Evolutionary conservation across 1,140 invertebrate genomes (phyloP).

Genomic region (Bombus ignitus): DNA sequence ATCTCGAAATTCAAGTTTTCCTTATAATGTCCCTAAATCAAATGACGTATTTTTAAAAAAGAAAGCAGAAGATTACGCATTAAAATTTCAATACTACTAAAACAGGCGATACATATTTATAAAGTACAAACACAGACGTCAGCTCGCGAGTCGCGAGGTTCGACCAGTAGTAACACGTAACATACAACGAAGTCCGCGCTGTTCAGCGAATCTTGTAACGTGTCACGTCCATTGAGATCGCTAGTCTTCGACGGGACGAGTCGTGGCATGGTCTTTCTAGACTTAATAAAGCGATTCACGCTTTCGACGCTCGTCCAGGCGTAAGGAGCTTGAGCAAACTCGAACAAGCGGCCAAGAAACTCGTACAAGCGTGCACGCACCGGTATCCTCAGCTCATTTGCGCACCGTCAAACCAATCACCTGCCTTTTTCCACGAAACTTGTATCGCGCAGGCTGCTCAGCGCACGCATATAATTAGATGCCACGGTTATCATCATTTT

Average conservation of each 20-base stretch:
- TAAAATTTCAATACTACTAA: background rate
- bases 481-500: slow-evolving; percentile 48
- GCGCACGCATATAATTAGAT: slow-evolving; percentile 43
- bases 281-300: slow-evolving; percentile 57
- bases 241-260: background rate
- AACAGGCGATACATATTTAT: background rate
- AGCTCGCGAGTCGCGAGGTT: background rate
- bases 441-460: slow-evolving; percentile 8
- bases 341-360: background rate
- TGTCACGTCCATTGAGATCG: background rate
- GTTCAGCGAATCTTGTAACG: background rate
- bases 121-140: background rate
- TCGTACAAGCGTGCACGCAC: background rate
- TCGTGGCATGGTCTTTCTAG: background rate
- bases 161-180: background rate
- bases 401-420: slow-evolving; percentile 45
- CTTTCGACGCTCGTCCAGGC: slow-evolving; percentile 34
- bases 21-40: background rate
- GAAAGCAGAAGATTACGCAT: background rate
- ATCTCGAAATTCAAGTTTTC: background rate
- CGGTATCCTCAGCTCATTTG: slow-evolving; percentile 34
- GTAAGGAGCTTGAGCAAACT: background rate
- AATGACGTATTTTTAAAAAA: no score
- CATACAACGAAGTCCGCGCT: background rate
- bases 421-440: slow-evolving; percentile 42